These are phyloP conservation scores for Octomys mimax DNA, from an alignment of 2,797 vertebrate genomes.

Conservation along the genomic window DNA sequence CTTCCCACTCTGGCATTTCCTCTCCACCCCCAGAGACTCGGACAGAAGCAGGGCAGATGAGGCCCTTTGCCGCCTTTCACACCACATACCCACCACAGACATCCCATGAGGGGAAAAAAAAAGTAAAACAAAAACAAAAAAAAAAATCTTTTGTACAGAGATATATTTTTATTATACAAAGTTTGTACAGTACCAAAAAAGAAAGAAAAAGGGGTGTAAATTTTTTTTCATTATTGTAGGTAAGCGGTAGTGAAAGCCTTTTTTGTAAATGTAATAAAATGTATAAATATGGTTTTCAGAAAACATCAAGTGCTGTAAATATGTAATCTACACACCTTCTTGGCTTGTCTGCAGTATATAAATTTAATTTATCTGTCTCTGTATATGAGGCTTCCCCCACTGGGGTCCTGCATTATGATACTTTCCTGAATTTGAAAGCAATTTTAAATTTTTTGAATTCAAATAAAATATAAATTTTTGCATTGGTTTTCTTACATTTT, in stretches of 20 bases:
- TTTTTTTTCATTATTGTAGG: constrained; percentile 99
- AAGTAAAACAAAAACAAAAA: constrained; percentile 86
- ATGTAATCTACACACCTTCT: constrained; percentile 96
- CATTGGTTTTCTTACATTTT: constrained; percentile 89
- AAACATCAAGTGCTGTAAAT: constrained; percentile 94
- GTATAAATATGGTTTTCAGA: constrained; percentile 99
- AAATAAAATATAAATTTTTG: constrained; percentile 97
- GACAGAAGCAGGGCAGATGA: constrained; percentile 45
- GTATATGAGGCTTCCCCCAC: constrained; percentile 99
- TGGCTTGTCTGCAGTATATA: constrained; percentile 99
- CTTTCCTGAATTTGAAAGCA: constrained; percentile 99
- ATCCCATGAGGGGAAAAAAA: constrained; percentile 82
- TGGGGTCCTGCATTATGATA: constrained; percentile 96
- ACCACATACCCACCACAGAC: constrained; percentile 59
- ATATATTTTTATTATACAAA: constrained; percentile 99
- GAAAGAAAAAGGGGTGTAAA: constrained; percentile 95
- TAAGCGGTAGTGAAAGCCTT: constrained; percentile 95
- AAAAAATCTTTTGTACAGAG: constrained; percentile 98
- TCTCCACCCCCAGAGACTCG: constrained; percentile 60
- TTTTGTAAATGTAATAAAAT: constrained; percentile 99
- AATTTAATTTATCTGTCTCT: constrained; percentile 99
- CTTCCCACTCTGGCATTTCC: constrained; percentile 53
- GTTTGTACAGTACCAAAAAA: constrained; percentile 98
- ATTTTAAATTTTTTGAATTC: constrained; percentile 99
- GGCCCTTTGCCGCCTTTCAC: constrained; percentile 54